These are phyloP conservation scores for Meandrina meandrites DNA, from an alignment of 92 coral and sea anemone genomes.

Conservation along the genomic window DNA sequence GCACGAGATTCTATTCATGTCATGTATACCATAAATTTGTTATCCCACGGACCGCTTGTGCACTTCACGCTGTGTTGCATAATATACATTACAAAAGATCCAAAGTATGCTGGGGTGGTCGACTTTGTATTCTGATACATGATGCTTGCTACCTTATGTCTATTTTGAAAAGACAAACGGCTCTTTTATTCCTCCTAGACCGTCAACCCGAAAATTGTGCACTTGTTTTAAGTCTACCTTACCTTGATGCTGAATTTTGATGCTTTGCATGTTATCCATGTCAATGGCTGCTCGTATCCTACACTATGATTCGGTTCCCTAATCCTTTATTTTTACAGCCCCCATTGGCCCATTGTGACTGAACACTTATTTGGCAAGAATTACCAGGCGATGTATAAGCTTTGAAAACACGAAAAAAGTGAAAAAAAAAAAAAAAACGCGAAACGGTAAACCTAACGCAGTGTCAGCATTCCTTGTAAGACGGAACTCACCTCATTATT, in stretches of 20 bases:
- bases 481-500: no score
- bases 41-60: constrained; percentile 22
- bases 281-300: neutral
- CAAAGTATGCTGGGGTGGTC: neutral
- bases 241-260: no score
- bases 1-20: constrained; percentile 32
- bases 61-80: constrained; percentile 23
- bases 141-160: constrained; percentile 5
- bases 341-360: constrained; percentile 1
- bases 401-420: neutral
- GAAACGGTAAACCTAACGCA: neutral
- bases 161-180: neutral
- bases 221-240: neutral
- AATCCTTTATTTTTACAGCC: neutral
- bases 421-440: neutral
- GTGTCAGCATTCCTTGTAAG: neutral
- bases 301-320: neutral
- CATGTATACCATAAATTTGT: constrained; percentile 18
- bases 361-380: neutral
- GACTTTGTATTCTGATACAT: neutral
- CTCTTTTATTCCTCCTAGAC: neutral
- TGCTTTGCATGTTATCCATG: no score
- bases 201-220: neutral
- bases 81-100: neutral
- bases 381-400: neutral